These are phyloP conservation scores for Nerophis ophidion DNA, from an alignment of 2,113 vertebrate species.

Conservation along the genomic window DNA sequence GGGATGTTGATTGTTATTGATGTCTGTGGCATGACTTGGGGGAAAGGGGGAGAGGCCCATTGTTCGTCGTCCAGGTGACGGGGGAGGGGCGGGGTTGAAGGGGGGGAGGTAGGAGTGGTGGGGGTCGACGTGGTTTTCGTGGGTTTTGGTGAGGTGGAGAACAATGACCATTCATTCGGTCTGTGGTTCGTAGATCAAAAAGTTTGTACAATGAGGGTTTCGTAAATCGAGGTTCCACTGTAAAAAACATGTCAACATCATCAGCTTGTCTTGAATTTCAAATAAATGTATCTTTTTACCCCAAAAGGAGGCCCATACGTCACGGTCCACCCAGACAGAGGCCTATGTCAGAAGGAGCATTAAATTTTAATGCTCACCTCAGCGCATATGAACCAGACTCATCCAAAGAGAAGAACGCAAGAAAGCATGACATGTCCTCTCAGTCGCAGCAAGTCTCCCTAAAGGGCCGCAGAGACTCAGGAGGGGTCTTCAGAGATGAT, in stretches of 20 bases:
- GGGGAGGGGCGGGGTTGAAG: too few species aligned
- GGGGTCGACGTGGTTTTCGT: too few species aligned
- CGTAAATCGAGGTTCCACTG: too few species aligned
- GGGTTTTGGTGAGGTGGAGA: too few species aligned
- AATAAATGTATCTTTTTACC: background rate
- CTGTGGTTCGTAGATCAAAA: too few species aligned
- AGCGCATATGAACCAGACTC: background rate
- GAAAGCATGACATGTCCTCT: constrained; percentile 47
- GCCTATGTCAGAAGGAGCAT: constrained; percentile 60
- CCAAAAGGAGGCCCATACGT: constrained; percentile 40
- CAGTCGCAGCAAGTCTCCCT: constrained; percentile 64
- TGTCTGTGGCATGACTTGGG: too few species aligned
- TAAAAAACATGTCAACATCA: background rate
- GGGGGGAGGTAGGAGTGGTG: too few species aligned
- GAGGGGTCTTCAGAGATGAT: constrained; percentile 40
- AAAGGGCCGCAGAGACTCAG: constrained; percentile 26
- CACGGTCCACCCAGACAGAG: constrained; percentile 30
- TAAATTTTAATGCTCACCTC: constrained; percentile 43
- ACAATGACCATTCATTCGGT: too few species aligned
- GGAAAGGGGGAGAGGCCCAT: too few species aligned
- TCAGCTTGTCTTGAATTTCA: background rate
- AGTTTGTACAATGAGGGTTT: too few species aligned
- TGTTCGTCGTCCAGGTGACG: too few species aligned
- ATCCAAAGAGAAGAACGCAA: constrained; percentile 3
- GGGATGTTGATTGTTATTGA: too few species aligned